Evolutionary conservation across 2,797 vertebrate species (phyloP), one percentile per base, ranked within the genome.

Genomic region (Chromobotia macracanthus): DNA sequence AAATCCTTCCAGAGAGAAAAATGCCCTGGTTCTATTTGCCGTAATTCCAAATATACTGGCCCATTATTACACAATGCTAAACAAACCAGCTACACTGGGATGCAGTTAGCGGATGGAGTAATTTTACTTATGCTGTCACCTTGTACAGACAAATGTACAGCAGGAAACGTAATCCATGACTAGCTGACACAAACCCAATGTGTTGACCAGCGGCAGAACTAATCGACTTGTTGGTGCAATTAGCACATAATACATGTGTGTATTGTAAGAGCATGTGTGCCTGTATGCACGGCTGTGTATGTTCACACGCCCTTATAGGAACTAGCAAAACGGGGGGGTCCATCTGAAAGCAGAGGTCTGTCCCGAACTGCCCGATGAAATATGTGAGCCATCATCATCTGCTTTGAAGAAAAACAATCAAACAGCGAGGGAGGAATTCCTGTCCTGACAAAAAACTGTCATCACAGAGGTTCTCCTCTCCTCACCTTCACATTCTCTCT

Each of bases 391-490:
- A 64, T 83, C 84, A 85, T 81, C 72, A 63, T 83, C 67, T 44
- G 50, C 80, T 83, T 79, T 85, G 72, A 83, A 85, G 75, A 69
- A 79, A 76, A 83, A 81, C 79, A 85, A 81, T 73, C 79, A 77
- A 72, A 83, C 63, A 10, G 77, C 61, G 68, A 69, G 75, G 79
- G 75, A 79, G 79, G 79, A 79, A 81, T 83, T 85, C 79, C 68
- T 46, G 67, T 77, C 53, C 68, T 80, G 82, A 76, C 73, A 83
- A 72, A 65, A 38, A 28, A 51, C 77, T 67, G 21, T 83, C 77
- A 80, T 48, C 72, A 51, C 81, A 51, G 67, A 66, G 67, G 55
- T 64, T 55, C 31, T 77, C 63, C 21, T 75, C 46, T 73, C 80
- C 70, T 53, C 28, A 15, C 25, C 56, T 28, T 44, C 13, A 66